These are phyloP conservation scores for Matsumyia berberina DNA, from an alignment of 2,888 invertebrate genomes.

Conservation along the genomic window DNA sequence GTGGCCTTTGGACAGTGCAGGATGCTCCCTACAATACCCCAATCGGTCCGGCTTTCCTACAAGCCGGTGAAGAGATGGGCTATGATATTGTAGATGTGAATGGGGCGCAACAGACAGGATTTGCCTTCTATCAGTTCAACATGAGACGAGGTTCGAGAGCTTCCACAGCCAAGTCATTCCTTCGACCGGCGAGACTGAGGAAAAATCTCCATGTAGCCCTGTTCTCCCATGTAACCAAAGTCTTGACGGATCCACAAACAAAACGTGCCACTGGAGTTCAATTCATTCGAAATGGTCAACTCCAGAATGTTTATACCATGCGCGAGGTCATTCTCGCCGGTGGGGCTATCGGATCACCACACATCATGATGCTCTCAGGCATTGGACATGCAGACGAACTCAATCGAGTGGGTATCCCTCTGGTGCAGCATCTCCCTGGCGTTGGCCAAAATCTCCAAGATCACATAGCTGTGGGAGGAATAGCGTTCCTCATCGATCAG, in stretches of 20 bases:
- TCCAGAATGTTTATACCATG: slow-evolving; percentile 84
- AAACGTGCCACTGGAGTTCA: slow-evolving; percentile 92
- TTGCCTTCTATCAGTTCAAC: slow-evolving; percentile 94
- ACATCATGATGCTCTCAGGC: slow-evolving; percentile 95
- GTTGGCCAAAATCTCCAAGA: slow-evolving; percentile 95
- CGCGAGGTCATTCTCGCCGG: slow-evolving; percentile 85
- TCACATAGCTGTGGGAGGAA: slow-evolving; percentile 94
- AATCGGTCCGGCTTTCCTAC: slow-evolving; percentile 92
- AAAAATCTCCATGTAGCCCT: slow-evolving; percentile 93
- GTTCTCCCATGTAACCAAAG: slow-evolving; percentile 91
- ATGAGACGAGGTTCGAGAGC: slow-evolving; percentile 93
- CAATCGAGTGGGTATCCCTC: slow-evolving; percentile 88
- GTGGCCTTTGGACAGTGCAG: slow-evolving; percentile 84
- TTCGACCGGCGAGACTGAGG: slow-evolving; percentile 91
- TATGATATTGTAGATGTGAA: slow-evolving; percentile 94
- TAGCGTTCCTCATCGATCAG: slow-evolving; percentile 92
- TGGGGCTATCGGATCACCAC: slow-evolving; percentile 96
- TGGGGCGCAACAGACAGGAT: slow-evolving; percentile 94
- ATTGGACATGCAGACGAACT: slow-evolving; percentile 92
- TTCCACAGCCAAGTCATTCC: slow-evolving; percentile 93
- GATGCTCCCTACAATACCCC: slow-evolving; percentile 87
- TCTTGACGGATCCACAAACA: slow-evolving; percentile 89
- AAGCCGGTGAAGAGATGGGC: slow-evolving; percentile 96
- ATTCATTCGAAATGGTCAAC: slow-evolving; percentile 88
- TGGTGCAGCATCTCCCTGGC: slow-evolving; percentile 91